Evolutionary conservation across 2,797 vertebrate species (phyloP).

Genomic region (Ctenopoma multispine): DNA sequence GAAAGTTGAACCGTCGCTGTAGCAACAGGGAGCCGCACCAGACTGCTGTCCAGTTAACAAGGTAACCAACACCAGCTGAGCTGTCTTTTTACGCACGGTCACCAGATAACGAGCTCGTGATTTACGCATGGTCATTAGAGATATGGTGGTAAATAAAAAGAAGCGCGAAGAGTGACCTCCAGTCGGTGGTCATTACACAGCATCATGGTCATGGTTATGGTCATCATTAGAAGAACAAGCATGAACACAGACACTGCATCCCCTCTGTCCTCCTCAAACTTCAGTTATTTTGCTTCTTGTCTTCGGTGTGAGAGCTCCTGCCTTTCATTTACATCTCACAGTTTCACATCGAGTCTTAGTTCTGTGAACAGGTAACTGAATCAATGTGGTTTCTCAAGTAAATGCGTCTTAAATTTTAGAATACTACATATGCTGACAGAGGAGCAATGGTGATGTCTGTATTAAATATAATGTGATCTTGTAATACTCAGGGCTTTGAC

Average conservation of each 20-base stretch:
- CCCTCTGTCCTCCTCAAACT: slow-evolving; percentile 22
- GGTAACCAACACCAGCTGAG: slow-evolving; percentile 36
- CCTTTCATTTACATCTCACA: neutral
- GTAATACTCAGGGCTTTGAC: neutral
- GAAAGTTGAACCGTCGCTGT: slow-evolving; percentile 13
- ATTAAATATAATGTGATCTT: neutral
- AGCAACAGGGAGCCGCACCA: slow-evolving; percentile 37
- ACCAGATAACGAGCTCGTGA: neutral
- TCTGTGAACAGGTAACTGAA: neutral
- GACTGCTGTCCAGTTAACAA: slow-evolving; percentile 26
- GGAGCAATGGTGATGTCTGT: neutral
- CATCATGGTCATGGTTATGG: slow-evolving; percentile 4
- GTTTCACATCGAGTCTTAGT: neutral
- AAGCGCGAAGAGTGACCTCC: slow-evolving; percentile 13
- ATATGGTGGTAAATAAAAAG: neutral
- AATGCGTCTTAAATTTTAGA: too few relatives aligned
- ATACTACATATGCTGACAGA: too few relatives aligned
- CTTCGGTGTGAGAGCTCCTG: slow-evolving; percentile 5
- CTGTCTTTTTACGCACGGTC: slow-evolving; percentile 26
- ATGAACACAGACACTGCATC: neutral
- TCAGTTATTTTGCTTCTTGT: slow-evolving; percentile 13
- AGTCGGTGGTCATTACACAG: slow-evolving; percentile 7
- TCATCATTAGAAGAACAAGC: neutral
- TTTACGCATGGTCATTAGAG: slow-evolving; percentile 8
- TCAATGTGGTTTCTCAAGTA: neutral